Evolutionary conservation across 1,140 invertebrate species (phyloP).

Genomic region (Eumaeus atala): DNA sequence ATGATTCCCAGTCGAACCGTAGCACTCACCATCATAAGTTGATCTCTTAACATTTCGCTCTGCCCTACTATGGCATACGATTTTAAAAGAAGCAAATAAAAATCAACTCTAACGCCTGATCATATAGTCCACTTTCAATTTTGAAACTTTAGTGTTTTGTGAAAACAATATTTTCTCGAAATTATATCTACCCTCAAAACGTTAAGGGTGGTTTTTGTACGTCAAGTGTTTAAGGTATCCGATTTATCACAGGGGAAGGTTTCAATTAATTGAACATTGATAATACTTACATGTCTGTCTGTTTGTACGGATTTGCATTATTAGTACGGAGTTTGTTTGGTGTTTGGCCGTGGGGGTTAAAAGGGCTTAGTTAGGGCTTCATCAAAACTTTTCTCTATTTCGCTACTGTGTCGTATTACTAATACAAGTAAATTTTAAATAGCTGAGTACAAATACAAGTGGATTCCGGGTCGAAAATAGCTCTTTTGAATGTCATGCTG

Average conservation of each 20-base stretch:
- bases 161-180: background rate
- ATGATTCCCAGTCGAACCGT: conserved; percentile 1
- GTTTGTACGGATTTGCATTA: conserved; percentile 10
- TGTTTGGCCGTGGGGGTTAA: background rate
- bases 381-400: background rate
- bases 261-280: conserved; percentile 9
- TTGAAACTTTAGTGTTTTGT: background rate
- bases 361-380: background rate
- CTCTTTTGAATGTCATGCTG: too few relatives aligned
- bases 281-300: conserved; percentile 1
- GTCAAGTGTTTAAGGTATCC: background rate
- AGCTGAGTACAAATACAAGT: too few relatives aligned
- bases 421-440: too few relatives aligned
- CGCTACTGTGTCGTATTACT: too few relatives aligned
- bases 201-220: background rate
- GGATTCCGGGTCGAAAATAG: too few relatives aligned
- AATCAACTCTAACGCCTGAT: background rate
- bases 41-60: conserved; percentile 1
- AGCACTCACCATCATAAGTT: background rate
- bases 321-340: conserved; percentile 3
- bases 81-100: background rate
- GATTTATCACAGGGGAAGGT: conserved; percentile 6
- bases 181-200: background rate
- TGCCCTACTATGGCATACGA: background rate
- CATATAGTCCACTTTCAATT: background rate